Percentiles rank a stretch among this genome's conserved stretches.
These are phyloP conservation scores for Papilio glaucus DNA, from an alignment of 1,140 invertebrate species.

Conservation along the genomic window DNA sequence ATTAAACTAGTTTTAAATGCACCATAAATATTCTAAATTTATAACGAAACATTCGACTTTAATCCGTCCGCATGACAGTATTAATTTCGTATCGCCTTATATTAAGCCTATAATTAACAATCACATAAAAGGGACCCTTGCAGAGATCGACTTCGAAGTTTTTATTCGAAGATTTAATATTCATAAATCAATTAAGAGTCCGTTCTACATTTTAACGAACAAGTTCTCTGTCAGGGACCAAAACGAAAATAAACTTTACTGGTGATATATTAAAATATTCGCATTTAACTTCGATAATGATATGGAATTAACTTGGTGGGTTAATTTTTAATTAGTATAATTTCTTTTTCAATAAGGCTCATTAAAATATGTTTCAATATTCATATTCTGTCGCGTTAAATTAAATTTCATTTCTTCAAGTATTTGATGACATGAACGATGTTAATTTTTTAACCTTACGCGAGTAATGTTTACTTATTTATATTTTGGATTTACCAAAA, in stretches of 20 bases:
- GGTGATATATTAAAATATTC: slow-evolving; percentile 4
- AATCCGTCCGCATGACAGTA: slow-evolving; percentile 64
- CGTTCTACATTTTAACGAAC: slow-evolving; percentile 31
- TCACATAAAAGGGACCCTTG: slow-evolving; percentile 66
- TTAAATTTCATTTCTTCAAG: slow-evolving; percentile 1
- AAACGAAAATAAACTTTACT: background rate
- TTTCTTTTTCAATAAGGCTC: background rate
- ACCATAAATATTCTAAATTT: slow-evolving; percentile 77
- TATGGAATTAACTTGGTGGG: background rate
- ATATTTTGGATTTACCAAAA: background rate
- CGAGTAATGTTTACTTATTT: background rate
- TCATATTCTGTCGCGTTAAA: background rate
- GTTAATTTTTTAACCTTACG: background rate
- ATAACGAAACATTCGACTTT: slow-evolving; percentile 70
- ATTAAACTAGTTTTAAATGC: slow-evolving; percentile 68
- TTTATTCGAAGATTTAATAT: slow-evolving; percentile 65
- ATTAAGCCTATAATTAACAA: slow-evolving; percentile 77
- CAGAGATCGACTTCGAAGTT: slow-evolving; percentile 53
- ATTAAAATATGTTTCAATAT: background rate
- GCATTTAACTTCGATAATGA: background rate
- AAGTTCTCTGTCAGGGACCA: background rate
- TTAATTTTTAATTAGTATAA: background rate
- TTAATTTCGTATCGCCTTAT: slow-evolving; percentile 72
- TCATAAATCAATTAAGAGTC: slow-evolving; percentile 56
- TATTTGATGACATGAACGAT: background rate